Evolutionary conservation across 2,888 invertebrate genomes (phyloP).

Genomic region (Druceiella hillmani): DNA sequence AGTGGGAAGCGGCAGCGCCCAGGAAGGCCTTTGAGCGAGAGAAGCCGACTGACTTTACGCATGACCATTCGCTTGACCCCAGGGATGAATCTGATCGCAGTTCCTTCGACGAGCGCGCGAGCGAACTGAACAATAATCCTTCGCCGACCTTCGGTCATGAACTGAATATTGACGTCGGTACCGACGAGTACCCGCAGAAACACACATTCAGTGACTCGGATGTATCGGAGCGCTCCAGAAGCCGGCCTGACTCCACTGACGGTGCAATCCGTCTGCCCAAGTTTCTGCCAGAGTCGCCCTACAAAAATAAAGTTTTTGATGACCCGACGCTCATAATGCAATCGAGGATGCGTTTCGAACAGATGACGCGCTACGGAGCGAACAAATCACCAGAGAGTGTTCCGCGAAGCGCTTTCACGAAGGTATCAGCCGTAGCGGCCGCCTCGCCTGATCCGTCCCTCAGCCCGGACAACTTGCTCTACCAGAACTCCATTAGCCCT

Average conservation of each 20-base stretch:
- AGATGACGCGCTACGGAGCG: slow-evolving; percentile 31
- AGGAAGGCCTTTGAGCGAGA: slow-evolving; percentile 45
- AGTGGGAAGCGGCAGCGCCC: slow-evolving; percentile 40
- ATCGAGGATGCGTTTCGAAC: slow-evolving; percentile 48
- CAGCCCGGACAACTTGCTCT: slow-evolving; percentile 71
- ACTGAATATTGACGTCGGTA: slow-evolving; percentile 48
- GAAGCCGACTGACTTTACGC: slow-evolving; percentile 35
- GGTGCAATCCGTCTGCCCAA: slow-evolving; percentile 50
- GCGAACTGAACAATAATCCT: slow-evolving; percentile 40
- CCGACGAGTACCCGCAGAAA: slow-evolving; percentile 43
- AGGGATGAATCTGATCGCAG: slow-evolving; percentile 25
- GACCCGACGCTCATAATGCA: slow-evolving; percentile 53
- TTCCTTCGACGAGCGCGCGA: slow-evolving; percentile 34
- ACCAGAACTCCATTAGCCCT: slow-evolving; percentile 75
- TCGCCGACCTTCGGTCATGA: slow-evolving; percentile 48
- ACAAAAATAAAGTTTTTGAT: slow-evolving; percentile 56
- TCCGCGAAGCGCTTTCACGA: slow-evolving; percentile 79
- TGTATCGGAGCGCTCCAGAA: slow-evolving; percentile 45
- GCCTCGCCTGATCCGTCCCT: slow-evolving; percentile 65
- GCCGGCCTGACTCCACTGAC: slow-evolving; percentile 50
- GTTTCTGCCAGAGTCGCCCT: slow-evolving; percentile 39
- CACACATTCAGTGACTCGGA: slow-evolving; percentile 49
- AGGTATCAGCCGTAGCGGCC: slow-evolving; percentile 53
- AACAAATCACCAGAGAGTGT: slow-evolving; percentile 48
- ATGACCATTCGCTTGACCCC: slow-evolving; percentile 37